Evolutionary conservation across 1,140 invertebrate species (phyloP).

Genomic region (Drosophila bocqueti): DNA sequence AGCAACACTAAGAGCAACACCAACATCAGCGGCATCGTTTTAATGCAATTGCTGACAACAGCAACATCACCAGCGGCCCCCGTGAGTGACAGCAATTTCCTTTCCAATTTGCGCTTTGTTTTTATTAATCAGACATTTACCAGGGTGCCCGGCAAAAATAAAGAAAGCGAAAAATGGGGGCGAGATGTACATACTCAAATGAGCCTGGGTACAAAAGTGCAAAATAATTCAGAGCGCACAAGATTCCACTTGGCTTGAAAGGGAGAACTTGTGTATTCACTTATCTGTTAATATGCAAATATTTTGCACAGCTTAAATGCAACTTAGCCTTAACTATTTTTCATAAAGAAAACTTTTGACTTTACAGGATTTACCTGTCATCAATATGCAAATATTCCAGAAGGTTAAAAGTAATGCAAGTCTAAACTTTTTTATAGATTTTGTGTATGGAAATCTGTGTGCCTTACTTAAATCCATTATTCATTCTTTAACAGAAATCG

Average conservation of each 20-base stretch:
- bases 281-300: not conserved
- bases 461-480: not conserved
- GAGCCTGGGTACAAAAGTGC: slow-evolving; percentile 39
- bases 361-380: not conserved
- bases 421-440: not conserved
- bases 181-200: slow-evolving; percentile 27
- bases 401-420: not conserved
- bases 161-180: slow-evolving; percentile 27
- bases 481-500: not conserved
- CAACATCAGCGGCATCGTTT: slow-evolving; percentile 36
- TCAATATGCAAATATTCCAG: not conserved
- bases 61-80: slow-evolving; percentile 24
- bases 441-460: not conserved
- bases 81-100: slow-evolving; percentile 80
- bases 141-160: slow-evolving; percentile 16
- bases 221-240: slow-evolving; percentile 30
- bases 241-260: slow-evolving; percentile 6
- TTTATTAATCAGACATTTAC: slow-evolving; percentile 67
- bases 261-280: not conserved
- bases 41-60: slow-evolving; percentile 75
- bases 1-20: slow-evolving; percentile 11
- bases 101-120: slow-evolving; percentile 74
- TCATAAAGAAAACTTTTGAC: not conserved
- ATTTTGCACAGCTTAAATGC: not conserved
- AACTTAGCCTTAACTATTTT: not conserved